Conservation (phyloP, 2,888 invertebrate species). For the Scaeva pyrastri region DNA sequence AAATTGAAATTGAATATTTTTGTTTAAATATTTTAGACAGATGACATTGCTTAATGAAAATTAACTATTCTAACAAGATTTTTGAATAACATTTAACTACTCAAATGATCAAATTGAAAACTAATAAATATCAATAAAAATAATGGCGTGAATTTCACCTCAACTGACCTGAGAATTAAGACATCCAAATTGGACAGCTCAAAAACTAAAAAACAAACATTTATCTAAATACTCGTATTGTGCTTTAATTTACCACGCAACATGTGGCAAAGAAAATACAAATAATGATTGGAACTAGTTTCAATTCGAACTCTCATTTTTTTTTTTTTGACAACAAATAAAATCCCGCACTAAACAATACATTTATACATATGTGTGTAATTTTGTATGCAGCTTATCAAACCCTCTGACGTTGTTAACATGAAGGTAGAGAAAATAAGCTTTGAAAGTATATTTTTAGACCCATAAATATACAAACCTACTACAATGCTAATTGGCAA, state of each 20-base stretch:
- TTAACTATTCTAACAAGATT: background rate
- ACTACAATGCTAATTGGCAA: conserved; percentile 5
- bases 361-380: background rate
- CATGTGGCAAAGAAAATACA: background rate
- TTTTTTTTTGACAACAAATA: background rate
- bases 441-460: background rate
- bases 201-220: background rate
- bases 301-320: background rate
- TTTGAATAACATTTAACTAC: background rate
- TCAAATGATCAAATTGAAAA: conserved; percentile 2
- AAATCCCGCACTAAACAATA: background rate
- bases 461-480: background rate
- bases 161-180: conserved; percentile 28
- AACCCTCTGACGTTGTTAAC: no score
- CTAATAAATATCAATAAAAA: conserved; percentile 1
- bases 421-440: background rate
- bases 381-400: background rate
- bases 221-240: background rate
- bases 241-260: background rate
- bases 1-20: background rate
- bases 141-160: background rate
- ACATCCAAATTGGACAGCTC: conserved; percentile 18
- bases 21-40: background rate
- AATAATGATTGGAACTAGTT: background rate
- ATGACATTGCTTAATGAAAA: background rate